Percentiles rank a stretch among this genome's conserved stretches.
These are phyloP conservation scores for Eustalomyia histrio DNA, from an alignment of 2,888 invertebrate genomes.

Conservation along the genomic window DNA sequence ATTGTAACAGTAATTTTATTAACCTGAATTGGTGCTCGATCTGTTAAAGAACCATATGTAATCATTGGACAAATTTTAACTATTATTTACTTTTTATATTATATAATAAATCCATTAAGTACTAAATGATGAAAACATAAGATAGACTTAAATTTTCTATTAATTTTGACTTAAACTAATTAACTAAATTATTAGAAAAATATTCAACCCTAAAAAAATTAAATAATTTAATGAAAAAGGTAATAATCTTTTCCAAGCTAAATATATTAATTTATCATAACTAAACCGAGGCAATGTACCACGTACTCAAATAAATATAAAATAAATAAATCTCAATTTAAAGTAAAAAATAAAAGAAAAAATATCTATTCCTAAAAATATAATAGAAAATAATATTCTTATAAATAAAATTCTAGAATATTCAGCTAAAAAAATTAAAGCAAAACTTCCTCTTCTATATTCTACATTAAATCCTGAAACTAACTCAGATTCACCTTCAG, in stretches of 20 bases:
- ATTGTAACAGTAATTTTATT: conserved; percentile 68
- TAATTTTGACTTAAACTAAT: conserved; percentile 81
- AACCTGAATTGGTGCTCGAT: background rate
- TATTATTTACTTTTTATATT: too few relatives aligned
- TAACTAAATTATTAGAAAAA: conserved; percentile 78
- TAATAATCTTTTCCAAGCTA: conserved; percentile 85
- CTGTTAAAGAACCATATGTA: too few relatives aligned
- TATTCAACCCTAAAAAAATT: conserved; percentile 82
- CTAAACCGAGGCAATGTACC: conserved; percentile 86
- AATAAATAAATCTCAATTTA: conserved; percentile 81
- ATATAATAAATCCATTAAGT: too few relatives aligned
- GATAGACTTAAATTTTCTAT: conserved; percentile 82
- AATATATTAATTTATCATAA: conserved; percentile 87
- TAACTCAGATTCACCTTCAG: conserved; percentile 88
- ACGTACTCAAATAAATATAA: conserved; percentile 84
- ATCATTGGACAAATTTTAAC: too few relatives aligned
- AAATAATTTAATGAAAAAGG: conserved; percentile 83
- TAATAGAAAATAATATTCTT: too few relatives aligned
- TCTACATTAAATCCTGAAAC: conserved; percentile 90
- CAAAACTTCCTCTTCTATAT: conserved; percentile 86
- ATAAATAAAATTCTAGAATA: conserved; percentile 86
- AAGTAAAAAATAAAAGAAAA: too few relatives aligned
- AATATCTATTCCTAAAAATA: conserved; percentile 82
- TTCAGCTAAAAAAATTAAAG: conserved; percentile 86
- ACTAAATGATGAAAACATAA: conserved; percentile 82